Percentiles rank a stretch among this genome's conserved stretches.
phyloP scores from a whole-genome alignment of 2,797 vertebrate genomes.

The Enoplosus armatus region DNA sequence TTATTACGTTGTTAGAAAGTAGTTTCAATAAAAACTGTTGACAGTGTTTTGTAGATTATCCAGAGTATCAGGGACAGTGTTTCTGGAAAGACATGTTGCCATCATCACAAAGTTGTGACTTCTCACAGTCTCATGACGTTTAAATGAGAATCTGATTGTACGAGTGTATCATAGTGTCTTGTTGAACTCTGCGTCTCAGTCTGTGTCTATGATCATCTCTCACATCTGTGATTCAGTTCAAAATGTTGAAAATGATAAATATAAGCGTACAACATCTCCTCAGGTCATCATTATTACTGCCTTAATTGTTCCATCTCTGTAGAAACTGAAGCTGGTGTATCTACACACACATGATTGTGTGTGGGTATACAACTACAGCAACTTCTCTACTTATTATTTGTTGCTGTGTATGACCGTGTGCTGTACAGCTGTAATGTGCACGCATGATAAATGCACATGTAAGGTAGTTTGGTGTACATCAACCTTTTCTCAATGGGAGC shows the following conservation, averaged over 20 bases:
- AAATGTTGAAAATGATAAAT: neutral
- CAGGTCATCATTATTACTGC: constrained; percentile 22
- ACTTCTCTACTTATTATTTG: neutral
- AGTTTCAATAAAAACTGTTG: neutral
- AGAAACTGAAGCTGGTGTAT: neutral
- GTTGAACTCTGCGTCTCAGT: neutral
- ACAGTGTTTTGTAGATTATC: neutral
- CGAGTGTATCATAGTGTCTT: neutral
- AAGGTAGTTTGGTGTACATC: constrained; percentile 16
- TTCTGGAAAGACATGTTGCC: no score
- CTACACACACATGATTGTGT: neutral
- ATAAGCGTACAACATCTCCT: neutral
- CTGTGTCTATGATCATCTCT: neutral
- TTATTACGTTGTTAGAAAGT: neutral
- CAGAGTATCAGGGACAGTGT: neutral
- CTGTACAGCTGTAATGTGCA: constrained; percentile 17
- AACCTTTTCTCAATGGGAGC: constrained; percentile 54
- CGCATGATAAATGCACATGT: constrained; percentile 23
- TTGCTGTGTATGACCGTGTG: neutral
- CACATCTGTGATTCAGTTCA: neutral
- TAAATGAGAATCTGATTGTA: neutral
- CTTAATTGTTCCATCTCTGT: constrained; percentile 5
- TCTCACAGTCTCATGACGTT: neutral
- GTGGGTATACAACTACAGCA: neutral
- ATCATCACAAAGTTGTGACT: neutral